Conservation (phyloP, 2,113 vertebrate genomes). For the Cinclus cinclus region DNA sequence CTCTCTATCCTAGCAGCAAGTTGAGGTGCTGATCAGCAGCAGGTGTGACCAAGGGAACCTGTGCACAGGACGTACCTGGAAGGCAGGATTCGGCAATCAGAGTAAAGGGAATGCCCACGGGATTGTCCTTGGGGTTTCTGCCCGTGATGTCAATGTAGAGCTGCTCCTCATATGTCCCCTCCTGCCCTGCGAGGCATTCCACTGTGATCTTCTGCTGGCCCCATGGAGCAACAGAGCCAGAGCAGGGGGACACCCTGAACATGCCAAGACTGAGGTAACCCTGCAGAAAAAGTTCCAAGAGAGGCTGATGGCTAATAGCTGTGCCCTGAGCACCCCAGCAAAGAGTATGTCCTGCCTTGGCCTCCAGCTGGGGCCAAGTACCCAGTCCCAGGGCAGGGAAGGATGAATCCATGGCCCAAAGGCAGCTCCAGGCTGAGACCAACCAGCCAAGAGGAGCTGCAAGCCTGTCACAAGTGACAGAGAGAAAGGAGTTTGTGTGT, state of each 20-base stretch:
- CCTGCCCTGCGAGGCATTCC: slow-evolving; percentile 81
- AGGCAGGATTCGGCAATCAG: slow-evolving; percentile 83
- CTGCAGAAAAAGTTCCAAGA: no score
- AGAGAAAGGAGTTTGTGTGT: no score
- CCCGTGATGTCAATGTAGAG: slow-evolving; percentile 82
- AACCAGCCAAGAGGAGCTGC: no score
- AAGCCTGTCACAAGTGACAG: no score
- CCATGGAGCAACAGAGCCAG: slow-evolving; percentile 73
- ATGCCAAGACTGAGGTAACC: no score
- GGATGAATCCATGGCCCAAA: no score
- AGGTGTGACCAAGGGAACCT: not conserved
- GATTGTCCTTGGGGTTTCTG: slow-evolving; percentile 81
- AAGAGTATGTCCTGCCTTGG: no score
- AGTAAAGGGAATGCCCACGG: slow-evolving; percentile 78
- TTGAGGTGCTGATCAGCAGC: not conserved
- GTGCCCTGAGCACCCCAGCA: no score
- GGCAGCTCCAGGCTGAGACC: no score
- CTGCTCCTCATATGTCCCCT: slow-evolving; percentile 77
- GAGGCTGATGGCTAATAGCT: no score
- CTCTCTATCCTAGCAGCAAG: not conserved
- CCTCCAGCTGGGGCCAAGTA: no score
- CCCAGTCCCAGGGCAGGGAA: no score
- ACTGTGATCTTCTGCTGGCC: slow-evolving; percentile 78
- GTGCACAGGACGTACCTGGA: slow-evolving; percentile 72
- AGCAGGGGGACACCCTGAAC: slow-evolving; percentile 83